Evolutionary conservation across 2,113 vertebrate genomes (phyloP), one percentile per base, ranked within the genome.

Genomic region (Rhynchomys soricoides): DNA sequence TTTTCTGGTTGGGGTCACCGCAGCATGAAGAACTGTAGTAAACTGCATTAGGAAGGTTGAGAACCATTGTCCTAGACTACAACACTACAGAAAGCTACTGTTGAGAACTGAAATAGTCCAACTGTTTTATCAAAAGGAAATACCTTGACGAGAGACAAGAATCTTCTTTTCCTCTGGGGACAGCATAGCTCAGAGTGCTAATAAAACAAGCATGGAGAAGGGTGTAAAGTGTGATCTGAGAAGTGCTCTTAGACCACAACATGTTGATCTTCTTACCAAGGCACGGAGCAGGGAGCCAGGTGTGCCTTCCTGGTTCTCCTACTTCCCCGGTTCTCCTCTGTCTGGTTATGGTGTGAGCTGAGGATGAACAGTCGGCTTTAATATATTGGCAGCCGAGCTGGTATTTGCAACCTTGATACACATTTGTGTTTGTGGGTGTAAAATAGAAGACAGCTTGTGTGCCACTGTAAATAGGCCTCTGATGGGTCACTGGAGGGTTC

Each of bases 401-500:
- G 77, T 86, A 91, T 93, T 96, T 92, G 86, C 82, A 95, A 96
- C 66, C 93, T 89, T 74, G 43, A 91, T 96, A 95, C 40, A 79
- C 81, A 86, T 95, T 95, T 90, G 93, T 95, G 78, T 96, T 95
- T 94, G 93, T 94, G 91, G 95, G 86, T 97, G 77, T 89, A 95
- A 97, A 98, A 93, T 92, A 91, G 96, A 96, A 97, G 93, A 88
- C 98, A 95, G 98, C 98, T 59, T 96, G 59, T 96, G 98, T 98
- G 98, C 98, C 98, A 7, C 95, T 97, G 97, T 98, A 98, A 99
- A 96, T 97, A 96, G 95, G 95, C 91, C 98, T 90, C 94, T 97
- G 98, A 98, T 96, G 94, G 98, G 99, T 98, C 99, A 99, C 98
- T 98, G 98, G 98, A 98, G 98, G 98, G 98, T 98, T 98, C 97